Evolutionary conservation across 2,797 vertebrate genomes (phyloP), one percentile per base, ranked within the genome.

Genomic region (Helicolenus hilgendorfi): DNA sequence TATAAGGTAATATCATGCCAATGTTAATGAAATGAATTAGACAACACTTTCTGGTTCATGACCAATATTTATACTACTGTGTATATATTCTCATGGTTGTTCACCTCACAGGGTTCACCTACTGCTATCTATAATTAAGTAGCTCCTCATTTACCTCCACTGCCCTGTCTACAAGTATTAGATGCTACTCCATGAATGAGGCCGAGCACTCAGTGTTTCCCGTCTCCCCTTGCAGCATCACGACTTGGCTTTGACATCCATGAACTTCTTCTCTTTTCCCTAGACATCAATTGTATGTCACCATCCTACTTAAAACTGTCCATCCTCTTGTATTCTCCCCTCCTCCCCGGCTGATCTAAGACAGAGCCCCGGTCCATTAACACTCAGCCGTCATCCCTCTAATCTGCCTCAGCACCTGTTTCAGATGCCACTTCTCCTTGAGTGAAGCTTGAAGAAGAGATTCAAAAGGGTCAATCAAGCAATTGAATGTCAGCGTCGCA

Each of bases 341-440:
- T 18, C 14, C 27, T 60, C 45, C 73, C 45, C 11, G 24, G 14
- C 18, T 68, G 70, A 90, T 69, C 26, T 63, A 56, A 79, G 72
- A 69, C 53, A 56, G 13, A 84, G 76, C n/a, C 24, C 24, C 11
- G 55, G 53, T 79, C 74, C 67, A 85, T 83, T 83, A 79, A 71
- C 80, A 68, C 82, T 69, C 73, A 55, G 73, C 41, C 8, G n/a
- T 67, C 80, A 35, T 79, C 22, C 74, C 55, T 56, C 36, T 89
- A 68, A 81, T 92, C 77, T 79, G 24, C 24, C 79, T 49, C 31
- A 49, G 73, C 81, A 91, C 79, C 78, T 86, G 75, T 81, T 82
- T 65, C 62, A 65, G 36, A 77, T 49, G 31, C 33, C 35, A 36
- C n/a, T 72, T 86, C 69, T 79, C 56, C 72, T 88, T 31, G 22